These are phyloP conservation scores for Bos indicus DNA, from an alignment of 2,113 vertebrate species.

Conservation along the genomic window DNA sequence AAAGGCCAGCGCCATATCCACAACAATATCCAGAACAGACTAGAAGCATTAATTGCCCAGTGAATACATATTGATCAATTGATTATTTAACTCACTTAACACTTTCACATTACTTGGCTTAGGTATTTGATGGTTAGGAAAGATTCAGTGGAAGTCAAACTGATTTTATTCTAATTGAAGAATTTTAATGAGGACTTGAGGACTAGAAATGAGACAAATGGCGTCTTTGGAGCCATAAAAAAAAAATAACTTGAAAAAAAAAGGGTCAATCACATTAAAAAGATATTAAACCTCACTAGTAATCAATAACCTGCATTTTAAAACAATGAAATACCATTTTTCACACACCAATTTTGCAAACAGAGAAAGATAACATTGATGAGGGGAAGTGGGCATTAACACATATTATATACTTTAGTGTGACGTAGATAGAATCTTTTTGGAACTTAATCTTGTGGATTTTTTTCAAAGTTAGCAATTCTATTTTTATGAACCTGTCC, in stretches of 20 bases:
- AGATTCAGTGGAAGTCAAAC: slow-evolving; percentile 51
- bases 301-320: slow-evolving; percentile 21
- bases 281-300: slow-evolving; percentile 9
- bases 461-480: slow-evolving; percentile 12
- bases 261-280: slow-evolving; percentile 6
- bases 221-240: slow-evolving; percentile 38
- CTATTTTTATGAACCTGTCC: background rate
- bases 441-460: background rate
- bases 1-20: slow-evolving; percentile 44
- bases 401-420: background rate
- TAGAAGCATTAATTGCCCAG: slow-evolving; percentile 65
- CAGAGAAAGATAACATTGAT: background rate
- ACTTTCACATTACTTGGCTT: slow-evolving; percentile 66
- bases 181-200: slow-evolving; percentile 26
- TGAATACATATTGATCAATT: slow-evolving; percentile 71
- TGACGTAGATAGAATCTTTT: background rate
- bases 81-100: slow-evolving; percentile 74
- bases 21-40: slow-evolving; percentile 52
- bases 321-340: background rate
- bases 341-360: slow-evolving; percentile 20
- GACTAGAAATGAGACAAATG: slow-evolving; percentile 39
- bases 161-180: slow-evolving; percentile 52
- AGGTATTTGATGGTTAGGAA: slow-evolving; percentile 53
- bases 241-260: slow-evolving; percentile 44
- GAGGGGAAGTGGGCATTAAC: background rate